Evolutionary conservation across 2,797 vertebrate genomes (phyloP), one percentile per base, ranked within the genome.

Genomic region (Eleutherodactylus coqui): DNA sequence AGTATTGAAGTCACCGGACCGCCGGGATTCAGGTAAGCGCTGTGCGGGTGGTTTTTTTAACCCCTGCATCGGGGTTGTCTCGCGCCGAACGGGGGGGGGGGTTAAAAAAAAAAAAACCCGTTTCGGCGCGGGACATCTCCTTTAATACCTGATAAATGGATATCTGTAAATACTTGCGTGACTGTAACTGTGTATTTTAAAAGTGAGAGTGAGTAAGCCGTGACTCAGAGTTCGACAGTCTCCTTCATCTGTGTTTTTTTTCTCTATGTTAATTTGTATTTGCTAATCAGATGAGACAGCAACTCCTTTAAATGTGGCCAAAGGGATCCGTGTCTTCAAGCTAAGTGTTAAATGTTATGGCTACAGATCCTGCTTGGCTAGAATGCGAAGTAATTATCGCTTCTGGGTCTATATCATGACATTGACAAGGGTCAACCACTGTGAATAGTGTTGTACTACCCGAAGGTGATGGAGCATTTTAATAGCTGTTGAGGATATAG

Each of bases 251-350:
- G 76, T 29, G 36, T 64, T 41, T 43, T 36, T 77, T 51, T 29
- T 51, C n/a, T n/a, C 38, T 62, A 13, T 62, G n/a, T 75, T 87
- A 84, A 87, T 84, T n/a, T 84, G 69, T 41, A 69, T 84, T 79
- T 64, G n/a, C 69, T 87, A 79, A 87, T 87, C 80, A 84, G 76
- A n/a, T 34, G 17, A 67, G 76, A 73, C 82, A 84, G 53, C 43
- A 29, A 53, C 76, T 73, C 38, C 55, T 58, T 53, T 43, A 55
- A 55, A 80, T 34, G 47, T 84, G 69, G 69, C 86, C 70, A 76
- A 69, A 76, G 86, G 86, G 86, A 75, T 17, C 53, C 58, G 69
- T 87, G 81, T 83, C 32, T 62, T 60, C 41, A 62, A 58, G 55
- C 16, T 24, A 24, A 64, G 70, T 60, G 32, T 29, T 80, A 27